Evolutionary conservation across 2,888 invertebrate genomes (phyloP).

Genomic region (Physocephala rufipes): DNA sequence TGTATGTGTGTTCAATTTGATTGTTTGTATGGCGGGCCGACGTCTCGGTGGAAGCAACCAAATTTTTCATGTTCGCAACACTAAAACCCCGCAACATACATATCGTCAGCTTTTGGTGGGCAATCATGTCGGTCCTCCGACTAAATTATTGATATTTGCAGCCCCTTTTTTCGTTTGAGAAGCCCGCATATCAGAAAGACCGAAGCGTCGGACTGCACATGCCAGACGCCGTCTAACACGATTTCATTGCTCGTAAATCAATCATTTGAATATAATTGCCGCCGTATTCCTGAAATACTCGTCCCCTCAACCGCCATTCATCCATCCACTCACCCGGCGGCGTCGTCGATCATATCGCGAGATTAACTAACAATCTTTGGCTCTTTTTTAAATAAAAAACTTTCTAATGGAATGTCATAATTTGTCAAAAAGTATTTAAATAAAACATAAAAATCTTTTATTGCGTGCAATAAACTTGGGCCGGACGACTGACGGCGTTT

Average conservation of each 20-base stretch:
- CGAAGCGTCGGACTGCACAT: neutral
- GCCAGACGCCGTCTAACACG: conserved; percentile 46
- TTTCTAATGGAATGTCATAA: conserved; percentile 46
- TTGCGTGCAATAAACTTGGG: conserved; percentile 1
- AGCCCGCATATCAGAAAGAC: neutral
- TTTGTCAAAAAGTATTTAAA: conserved; percentile 40
- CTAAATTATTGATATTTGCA: conserved; percentile 17
- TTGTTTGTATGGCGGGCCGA: neutral
- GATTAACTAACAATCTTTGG: no score
- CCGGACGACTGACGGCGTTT: neutral
- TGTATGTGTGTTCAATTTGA: neutral
- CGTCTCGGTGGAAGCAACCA: no score
- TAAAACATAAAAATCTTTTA: conserved; percentile 15
- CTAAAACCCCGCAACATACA: neutral
- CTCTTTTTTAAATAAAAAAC: conserved; percentile 17
- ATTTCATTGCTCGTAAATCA: conserved; percentile 54
- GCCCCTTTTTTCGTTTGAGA: neutral
- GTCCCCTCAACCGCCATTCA: neutral
- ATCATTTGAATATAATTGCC: conserved; percentile 31
- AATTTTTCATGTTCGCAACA: conserved; percentile 1
- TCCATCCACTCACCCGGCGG: neutral
- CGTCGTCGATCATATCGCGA: conserved; percentile 17
- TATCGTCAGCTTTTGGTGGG: neutral
- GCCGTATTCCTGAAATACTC: neutral
- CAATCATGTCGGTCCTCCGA: neutral